Evolutionary conservation across 1,140 invertebrate genomes (phyloP), one percentile per base, ranked within the genome.

Genomic region (Cherax quadricarinatus): DNA sequence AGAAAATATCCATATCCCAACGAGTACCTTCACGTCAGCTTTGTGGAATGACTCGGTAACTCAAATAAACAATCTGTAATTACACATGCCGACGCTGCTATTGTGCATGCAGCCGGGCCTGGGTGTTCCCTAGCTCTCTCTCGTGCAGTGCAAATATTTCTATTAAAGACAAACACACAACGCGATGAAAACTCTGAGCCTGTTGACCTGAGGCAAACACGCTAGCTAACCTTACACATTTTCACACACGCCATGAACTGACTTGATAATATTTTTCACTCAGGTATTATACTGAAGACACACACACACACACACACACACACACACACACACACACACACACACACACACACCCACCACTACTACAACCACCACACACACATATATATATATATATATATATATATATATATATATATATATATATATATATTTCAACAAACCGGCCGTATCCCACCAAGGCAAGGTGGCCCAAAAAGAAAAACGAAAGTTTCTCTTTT

Each of bases 161-260:
- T 75, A 75, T 75, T 75, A 30, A 75, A 75, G 70, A 75, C 70
- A 75, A 75, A 75, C 70, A 75, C 70, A 75, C 0, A 75, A 75
- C 70, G 70, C 70, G 70, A 24, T 75, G 70, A 75, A 75, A 75
- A 75, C 70, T 75, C 24, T 24, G 70, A 30, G 21, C n/a, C 18
- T 75, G 70, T 75, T 75, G 70, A 30, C 70, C 21, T 10, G 70
- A 24, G 14, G 12, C 24, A 75, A 75, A 75, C 70, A 75, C n/a
- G 0, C n/a, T 24, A 24, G n/a, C 24, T 4, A 75, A 24, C 70
- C 70, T 75, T 75, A 75, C 24, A 30, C 70, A 24, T 75, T 24
- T 75, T 9, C 21, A 30, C 21, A 75, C 70, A 75, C 24, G 70
- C 70, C 12, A 75, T 75, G 70, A 75, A 75, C 70, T 75, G 70